Base-by-base conservation (phyloP, 2,888 invertebrate genomes). In the Helobdella robusta region DNA sequence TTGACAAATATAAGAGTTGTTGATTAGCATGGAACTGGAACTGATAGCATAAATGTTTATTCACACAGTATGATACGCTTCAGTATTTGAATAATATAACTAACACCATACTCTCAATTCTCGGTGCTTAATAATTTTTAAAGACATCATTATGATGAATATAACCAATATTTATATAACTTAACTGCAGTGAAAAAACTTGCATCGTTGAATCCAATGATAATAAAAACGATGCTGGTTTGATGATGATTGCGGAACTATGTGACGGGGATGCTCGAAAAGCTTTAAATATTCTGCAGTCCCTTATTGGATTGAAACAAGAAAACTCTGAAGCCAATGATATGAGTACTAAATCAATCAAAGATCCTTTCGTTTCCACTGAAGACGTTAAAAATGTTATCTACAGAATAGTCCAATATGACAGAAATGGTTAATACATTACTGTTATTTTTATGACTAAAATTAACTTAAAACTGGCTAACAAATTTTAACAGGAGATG, bases 261-360 rank as follows among this genome's bases (percentile, higher is more conserved):
- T 86, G 87, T 74, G 89, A 89, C 77, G 89, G 89, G 1, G 89
- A 89, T 81, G 89, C 89, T 5, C 81, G 89, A 71, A 85, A 86
- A 72, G 89, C 89, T 15, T 82, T 89, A 50, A 86, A 86, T 67
- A 86, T 87, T 68, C 80, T 89, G 11, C 87, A 89, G 78, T 80
- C 89, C 70, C 84, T 87, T 0, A 76, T 88, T 5, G 83, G 84
- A 66, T 83, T 86, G 32, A 81, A 63, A 20, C 23, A 40, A 23
- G 20, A 44, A 4, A 28, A 54, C n/a, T 18, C 30, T 15, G 5
- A 5, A 4, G 20, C 8, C 20, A n/a, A 6, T 6, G 50, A 6
- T 11, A n/a, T 20, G 8, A 8, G 15, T 44, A 25, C 8, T 18
- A 25, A 48, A 6, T n/a, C 28, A 8, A 28, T 5, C 18, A 18